phyloP scores from a whole-genome alignment of 1,140 invertebrate genomes.

The Trachymyrmex septentrionalis region DNA sequence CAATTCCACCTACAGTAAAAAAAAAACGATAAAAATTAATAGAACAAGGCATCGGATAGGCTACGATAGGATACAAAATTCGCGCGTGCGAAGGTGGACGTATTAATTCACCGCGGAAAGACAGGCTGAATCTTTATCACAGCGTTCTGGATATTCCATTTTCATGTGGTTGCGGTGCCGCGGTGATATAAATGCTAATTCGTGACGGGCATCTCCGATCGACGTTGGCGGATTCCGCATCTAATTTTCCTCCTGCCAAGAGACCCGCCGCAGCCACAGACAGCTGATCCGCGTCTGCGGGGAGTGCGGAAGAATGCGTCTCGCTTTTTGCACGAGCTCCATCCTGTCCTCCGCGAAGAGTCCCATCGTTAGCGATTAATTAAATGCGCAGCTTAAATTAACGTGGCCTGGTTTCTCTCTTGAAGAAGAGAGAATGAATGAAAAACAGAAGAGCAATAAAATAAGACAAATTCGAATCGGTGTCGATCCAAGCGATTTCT shows the following conservation, averaged over 20 bases:
- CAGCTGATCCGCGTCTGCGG: slow-evolving; percentile 59
- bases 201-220: slow-evolving; percentile 78
- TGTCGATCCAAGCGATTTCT: background rate
- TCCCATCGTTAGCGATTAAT: slow-evolving; percentile 40
- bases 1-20: background rate
- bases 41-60: slow-evolving; percentile 27
- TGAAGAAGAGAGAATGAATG: background rate
- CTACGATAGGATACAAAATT: background rate
- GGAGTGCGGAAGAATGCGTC: slow-evolving; percentile 58
- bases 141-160: slow-evolving; percentile 76
- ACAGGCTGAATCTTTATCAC: slow-evolving; percentile 62
- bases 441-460: background rate
- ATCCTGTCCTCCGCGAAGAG: slow-evolving; percentile 48
- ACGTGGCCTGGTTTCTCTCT: background rate
- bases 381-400: slow-evolving; percentile 3
- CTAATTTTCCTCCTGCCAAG: slow-evolving; percentile 78
- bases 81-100: slow-evolving; percentile 23
- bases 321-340: slow-evolving; percentile 53
- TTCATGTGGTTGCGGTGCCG: slow-evolving; percentile 72
- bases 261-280: slow-evolving; percentile 65
- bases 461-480: background rate
- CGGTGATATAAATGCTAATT: slow-evolving; percentile 80
- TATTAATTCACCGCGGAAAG: slow-evolving; percentile 71
- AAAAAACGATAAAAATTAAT: slow-evolving; percentile 21
- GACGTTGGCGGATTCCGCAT: slow-evolving; percentile 72